Evolutionary conservation across 30 jellyfish, hydroid and myxozoan genomes (phyloP).

Genomic region (Euphysa ruthae): DNA sequence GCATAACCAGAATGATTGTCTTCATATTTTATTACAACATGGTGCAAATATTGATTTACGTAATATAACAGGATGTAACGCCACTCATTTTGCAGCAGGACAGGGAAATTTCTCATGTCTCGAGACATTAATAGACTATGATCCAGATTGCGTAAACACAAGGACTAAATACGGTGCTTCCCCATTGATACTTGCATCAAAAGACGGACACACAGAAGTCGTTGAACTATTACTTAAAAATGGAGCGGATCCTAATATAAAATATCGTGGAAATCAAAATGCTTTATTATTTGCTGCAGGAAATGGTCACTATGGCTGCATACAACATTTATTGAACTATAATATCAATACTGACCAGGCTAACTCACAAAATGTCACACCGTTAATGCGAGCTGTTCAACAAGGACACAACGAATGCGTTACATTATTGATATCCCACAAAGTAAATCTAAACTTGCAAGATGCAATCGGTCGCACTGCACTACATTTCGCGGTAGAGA

Average conservation of each 20-base stretch:
- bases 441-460: conserved; percentile 15
- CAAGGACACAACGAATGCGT: conserved; percentile 43
- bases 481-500: conserved; percentile 45
- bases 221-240: conserved; percentile 16
- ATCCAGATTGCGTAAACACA: conserved; percentile 18
- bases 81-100: conserved; percentile 62
- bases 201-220: conserved; percentile 53
- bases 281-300: conserved; percentile 60
- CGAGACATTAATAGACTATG: conserved; percentile 24
- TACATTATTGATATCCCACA: conserved; percentile 12
- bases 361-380: conserved; percentile 44
- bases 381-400: conserved; percentile 62
- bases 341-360: conserved; percentile 33
- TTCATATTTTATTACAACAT: conserved; percentile 27
- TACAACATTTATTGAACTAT: conserved; percentile 10
- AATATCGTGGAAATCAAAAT: conserved; percentile 41
- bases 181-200: conserved; percentile 52
- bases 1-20: conserved; percentile 49
- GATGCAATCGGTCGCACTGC: conserved; percentile 51
- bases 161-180: conserved; percentile 56
- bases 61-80: conserved; percentile 43
- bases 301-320: conserved; percentile 51
- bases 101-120: conserved; percentile 36
- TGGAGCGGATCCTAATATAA: conserved; percentile 41
- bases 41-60: conserved; percentile 34